A percentile compares a stretch with the other conserved stretches of the same genome.
Evolutionary conservation across 1,140 invertebrate species (phyloP).

Genomic region (Aphelinus atriplicis): DNA sequence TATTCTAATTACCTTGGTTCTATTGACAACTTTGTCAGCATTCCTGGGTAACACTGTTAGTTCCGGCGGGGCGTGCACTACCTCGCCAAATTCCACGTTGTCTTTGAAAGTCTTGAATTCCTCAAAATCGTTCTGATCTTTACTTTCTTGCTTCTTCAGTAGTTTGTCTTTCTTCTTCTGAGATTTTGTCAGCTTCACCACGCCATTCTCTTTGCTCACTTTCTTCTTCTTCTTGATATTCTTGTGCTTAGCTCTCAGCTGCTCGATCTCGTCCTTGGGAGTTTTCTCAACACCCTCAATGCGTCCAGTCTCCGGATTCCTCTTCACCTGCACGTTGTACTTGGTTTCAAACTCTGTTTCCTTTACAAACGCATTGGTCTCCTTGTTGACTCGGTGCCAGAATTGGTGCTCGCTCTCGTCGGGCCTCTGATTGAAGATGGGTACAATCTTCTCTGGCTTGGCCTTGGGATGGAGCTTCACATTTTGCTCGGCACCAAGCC

Average conservation of each 20-base stretch:
- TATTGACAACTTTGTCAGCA: conserved; percentile 54
- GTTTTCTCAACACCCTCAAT: conserved; percentile 63
- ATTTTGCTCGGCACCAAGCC: conserved; percentile 42
- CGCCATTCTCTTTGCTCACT: conserved; percentile 47
- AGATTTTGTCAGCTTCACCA: conserved; percentile 60
- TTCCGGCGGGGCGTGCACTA: conserved; percentile 73
- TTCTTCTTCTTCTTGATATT: conserved; percentile 62
- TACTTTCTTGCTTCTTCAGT: conserved; percentile 62
- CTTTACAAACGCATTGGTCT: conserved; percentile 65
- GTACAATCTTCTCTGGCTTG: conserved; percentile 62
- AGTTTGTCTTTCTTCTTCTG: conserved; percentile 62
- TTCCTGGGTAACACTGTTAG: conserved; percentile 66
- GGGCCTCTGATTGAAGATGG: conserved; percentile 63
- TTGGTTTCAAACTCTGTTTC: conserved; percentile 69
- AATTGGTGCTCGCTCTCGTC: conserved; percentile 65
- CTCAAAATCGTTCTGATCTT: conserved; percentile 52
- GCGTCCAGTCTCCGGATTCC: conserved; percentile 64
- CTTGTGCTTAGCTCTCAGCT: conserved; percentile 58
- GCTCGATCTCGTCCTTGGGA: conserved; percentile 62
- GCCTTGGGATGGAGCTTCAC: conserved; percentile 52
- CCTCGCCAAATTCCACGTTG: conserved; percentile 73
- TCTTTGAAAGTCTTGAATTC: conserved; percentile 65
- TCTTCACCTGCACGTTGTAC: conserved; percentile 66
- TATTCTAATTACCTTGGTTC: conserved; percentile 63
- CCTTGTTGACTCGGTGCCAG: conserved; percentile 63